These are phyloP conservation scores for Rhinichthys klamathensis DNA, from an alignment of 2,113 vertebrate species.

Conservation along the genomic window DNA sequence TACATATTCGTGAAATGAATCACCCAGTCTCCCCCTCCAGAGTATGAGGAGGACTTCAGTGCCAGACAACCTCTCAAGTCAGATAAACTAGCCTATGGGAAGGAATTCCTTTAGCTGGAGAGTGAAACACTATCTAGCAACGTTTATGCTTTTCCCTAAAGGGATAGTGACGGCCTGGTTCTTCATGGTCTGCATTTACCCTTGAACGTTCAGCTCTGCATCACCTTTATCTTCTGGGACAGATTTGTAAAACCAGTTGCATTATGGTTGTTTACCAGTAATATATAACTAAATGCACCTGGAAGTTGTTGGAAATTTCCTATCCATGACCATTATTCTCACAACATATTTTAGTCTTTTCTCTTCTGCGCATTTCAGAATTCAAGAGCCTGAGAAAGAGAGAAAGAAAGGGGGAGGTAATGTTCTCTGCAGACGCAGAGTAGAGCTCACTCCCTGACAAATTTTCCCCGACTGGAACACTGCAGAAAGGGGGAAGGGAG, in stretches of 20 bases:
- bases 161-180: not conserved
- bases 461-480: conserved; percentile 59
- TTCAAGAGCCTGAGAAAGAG: conserved; percentile 28
- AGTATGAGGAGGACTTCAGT: conserved; percentile 31
- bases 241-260: not conserved
- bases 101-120: conserved; percentile 30
- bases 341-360: conserved; percentile 19
- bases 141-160: not conserved
- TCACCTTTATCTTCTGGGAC: conserved; percentile 5
- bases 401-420: conserved; percentile 51
- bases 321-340: not conserved
- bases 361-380: conserved; percentile 26
- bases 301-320: not conserved
- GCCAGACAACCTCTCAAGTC: conserved; percentile 14
- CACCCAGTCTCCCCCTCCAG: conserved; percentile 32
- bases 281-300: not conserved
- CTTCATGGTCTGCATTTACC: not conserved
- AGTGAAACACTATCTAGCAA: conserved; percentile 5
- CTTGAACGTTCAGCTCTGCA: not conserved
- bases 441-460: conserved; percentile 58
- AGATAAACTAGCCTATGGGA: conserved; percentile 37
- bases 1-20: conserved; percentile 56
- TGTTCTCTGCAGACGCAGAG: conserved; percentile 61
- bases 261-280: conserved; percentile 1
- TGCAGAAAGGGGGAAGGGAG: conserved; percentile 54